A percentile compares a stretch with the other conserved stretches of the same genome.
Conservation (phyloP, 2,888 invertebrate genomes). For the Litoditis marina region DNA sequence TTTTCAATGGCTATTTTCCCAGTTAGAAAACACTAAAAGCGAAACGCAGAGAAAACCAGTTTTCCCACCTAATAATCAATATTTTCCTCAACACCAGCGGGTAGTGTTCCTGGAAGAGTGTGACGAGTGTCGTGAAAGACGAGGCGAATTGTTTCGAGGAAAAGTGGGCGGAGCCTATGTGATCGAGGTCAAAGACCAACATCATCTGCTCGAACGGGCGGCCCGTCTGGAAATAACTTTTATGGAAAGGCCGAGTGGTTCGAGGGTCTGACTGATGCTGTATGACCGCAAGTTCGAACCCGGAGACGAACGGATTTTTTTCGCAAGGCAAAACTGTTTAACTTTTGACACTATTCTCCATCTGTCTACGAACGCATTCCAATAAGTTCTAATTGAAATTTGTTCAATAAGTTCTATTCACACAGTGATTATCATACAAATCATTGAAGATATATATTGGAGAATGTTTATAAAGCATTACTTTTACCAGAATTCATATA, state of each 20-base stretch:
- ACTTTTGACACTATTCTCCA: too few relatives aligned
- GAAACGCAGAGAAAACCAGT: neutral
- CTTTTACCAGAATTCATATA: too few relatives aligned
- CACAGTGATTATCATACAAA: too few relatives aligned
- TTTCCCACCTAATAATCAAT: slow-evolving; percentile 49
- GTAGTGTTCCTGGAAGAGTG: slow-evolving; percentile 61
- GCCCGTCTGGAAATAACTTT: slow-evolving; percentile 50
- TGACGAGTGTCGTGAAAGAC: slow-evolving; percentile 60
- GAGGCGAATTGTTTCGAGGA: slow-evolving; percentile 60
- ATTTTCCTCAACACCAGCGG: slow-evolving; percentile 59
- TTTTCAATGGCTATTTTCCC: neutral
- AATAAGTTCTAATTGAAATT: too few relatives aligned
- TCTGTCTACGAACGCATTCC: too few relatives aligned
- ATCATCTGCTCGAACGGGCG: slow-evolving; percentile 61
- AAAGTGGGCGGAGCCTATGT: slow-evolving; percentile 59
- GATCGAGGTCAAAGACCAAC: slow-evolving; percentile 60
- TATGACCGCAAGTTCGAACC: too few relatives aligned
- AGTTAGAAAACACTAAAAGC: neutral
- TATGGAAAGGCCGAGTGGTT: neutral
- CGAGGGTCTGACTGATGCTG: too few relatives aligned
- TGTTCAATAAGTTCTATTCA: too few relatives aligned
- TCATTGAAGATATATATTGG: too few relatives aligned
- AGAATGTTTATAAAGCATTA: too few relatives aligned
- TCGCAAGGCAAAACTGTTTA: too few relatives aligned
- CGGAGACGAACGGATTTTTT: too few relatives aligned